A percentile compares a stretch with the other conserved stretches of the same genome.
phyloP scores from a whole-genome alignment of 2,888 invertebrate species.

The Andrena haemorrhoa region DNA sequence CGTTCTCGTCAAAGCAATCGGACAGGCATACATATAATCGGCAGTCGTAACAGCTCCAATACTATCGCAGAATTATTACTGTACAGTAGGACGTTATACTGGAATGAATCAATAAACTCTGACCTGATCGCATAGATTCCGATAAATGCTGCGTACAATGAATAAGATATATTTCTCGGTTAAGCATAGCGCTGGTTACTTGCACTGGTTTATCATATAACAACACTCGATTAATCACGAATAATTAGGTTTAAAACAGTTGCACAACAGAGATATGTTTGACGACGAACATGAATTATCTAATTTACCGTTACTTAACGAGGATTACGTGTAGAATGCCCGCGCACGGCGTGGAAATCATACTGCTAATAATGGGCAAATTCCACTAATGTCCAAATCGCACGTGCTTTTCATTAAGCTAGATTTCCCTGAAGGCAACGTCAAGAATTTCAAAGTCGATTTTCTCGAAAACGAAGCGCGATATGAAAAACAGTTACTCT shows the following conservation, averaged over 20 bases:
- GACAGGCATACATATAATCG: slow-evolving; percentile 22
- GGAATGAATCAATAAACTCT: slow-evolving; percentile 61
- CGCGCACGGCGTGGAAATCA: not conserved
- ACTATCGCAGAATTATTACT: slow-evolving; percentile 28
- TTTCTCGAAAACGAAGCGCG: too few relatives aligned
- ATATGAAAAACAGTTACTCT: too few relatives aligned
- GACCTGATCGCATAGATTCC: slow-evolving; percentile 62
- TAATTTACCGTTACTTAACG: not conserved
- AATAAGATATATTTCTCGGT: slow-evolving; percentile 17
- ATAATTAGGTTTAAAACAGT: slow-evolving; percentile 17
- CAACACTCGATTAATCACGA: slow-evolving; percentile 12
- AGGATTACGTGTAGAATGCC: slow-evolving; percentile 1
- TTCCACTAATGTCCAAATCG: too few relatives aligned
- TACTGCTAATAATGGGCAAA: not conserved
- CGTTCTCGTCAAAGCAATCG: slow-evolving; percentile 33
- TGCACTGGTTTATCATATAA: slow-evolving; percentile 21
- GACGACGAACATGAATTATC: not conserved
- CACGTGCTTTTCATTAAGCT: too few relatives aligned
- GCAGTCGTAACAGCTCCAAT: slow-evolving; percentile 47
- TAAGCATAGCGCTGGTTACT: slow-evolving; percentile 32
- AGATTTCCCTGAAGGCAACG: too few relatives aligned
- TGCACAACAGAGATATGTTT: slow-evolving; percentile 27
- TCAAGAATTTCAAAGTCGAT: too few relatives aligned
- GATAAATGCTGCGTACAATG: slow-evolving; percentile 60
- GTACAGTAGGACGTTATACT: slow-evolving; percentile 27